Conservation (phyloP, 2,888 invertebrate genomes). For the Crossocerus cetratus region DNA sequence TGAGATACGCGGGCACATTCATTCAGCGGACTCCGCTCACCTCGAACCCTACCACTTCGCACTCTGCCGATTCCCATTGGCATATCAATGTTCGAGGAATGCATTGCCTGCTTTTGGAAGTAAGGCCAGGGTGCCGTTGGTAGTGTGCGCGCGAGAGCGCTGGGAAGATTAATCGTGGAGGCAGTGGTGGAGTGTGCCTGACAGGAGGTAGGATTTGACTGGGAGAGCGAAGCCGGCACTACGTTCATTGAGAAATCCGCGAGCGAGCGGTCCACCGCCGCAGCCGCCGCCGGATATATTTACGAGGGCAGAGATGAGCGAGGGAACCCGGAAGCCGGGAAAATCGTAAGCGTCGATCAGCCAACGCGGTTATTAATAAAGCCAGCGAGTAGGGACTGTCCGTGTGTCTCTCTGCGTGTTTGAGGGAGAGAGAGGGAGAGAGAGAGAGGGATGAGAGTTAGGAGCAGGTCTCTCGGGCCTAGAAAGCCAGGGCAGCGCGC, state of each 20-base stretch:
- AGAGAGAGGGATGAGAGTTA: conserved; percentile 13
- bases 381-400: conserved; percentile 22
- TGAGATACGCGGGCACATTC: not conserved
- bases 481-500: conserved; percentile 11
- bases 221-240: not conserved
- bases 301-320: conserved; percentile 29
- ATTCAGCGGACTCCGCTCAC: not conserved
- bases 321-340: conserved; percentile 58
- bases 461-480: conserved; percentile 3
- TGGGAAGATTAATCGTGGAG: too few species aligned
- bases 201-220: too few species aligned
- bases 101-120: too few species aligned
- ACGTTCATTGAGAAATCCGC: conserved; percentile 1
- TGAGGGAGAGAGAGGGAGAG: not conserved
- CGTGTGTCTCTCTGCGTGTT: too few species aligned
- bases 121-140: too few species aligned
- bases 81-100: too few species aligned
- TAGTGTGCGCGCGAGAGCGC: too few species aligned
- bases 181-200: too few species aligned
- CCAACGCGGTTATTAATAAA: conserved; percentile 58
- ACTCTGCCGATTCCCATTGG: not conserved
- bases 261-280: too few species aligned
- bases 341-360: conserved; percentile 59
- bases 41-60: not conserved
- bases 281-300: conserved; percentile 14